Evolutionary conservation across 2,113 vertebrate species (phyloP).

Genomic region (Bubo blakistoni): DNA sequence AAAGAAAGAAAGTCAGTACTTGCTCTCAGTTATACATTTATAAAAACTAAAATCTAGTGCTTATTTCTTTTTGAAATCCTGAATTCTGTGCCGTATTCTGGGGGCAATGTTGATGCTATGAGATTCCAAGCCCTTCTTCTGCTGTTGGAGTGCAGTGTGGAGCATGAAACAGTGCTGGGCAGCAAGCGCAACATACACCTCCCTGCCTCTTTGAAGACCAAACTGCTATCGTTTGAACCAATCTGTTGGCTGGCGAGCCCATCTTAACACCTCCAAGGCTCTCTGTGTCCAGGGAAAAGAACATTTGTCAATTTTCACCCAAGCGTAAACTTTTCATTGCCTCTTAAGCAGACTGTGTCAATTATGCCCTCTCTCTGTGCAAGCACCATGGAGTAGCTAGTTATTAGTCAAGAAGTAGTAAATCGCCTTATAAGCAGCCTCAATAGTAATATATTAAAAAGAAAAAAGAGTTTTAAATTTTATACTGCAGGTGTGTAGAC

Average conservation of each 20-base stretch:
- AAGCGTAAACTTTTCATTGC: rapidly evolving
- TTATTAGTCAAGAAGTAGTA: background rate
- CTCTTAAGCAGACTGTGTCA: background rate
- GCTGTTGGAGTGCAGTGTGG: background rate
- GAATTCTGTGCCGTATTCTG: rapidly evolving
- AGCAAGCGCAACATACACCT: too few relatives aligned
- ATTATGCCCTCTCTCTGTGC: background rate
- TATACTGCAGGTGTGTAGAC: background rate
- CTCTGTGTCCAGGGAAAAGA: background rate
- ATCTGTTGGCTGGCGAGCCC: background rate
- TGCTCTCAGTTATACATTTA: background rate
- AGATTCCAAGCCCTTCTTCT: background rate
- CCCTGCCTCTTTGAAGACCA: background rate
- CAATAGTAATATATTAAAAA: background rate
- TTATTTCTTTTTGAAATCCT: background rate
- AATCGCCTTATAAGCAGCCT: background rate
- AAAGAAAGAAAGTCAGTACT: background rate
- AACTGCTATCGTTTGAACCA: background rate
- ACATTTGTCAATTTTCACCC: background rate
- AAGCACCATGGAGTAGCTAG: rapidly evolving
- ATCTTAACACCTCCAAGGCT: background rate
- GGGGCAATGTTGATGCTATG: background rate
- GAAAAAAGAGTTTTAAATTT: background rate
- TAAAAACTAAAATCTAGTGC: background rate
- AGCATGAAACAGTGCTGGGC: too few relatives aligned